Conservation (phyloP, 2,113 vertebrate species). For the Beaufortia kweichowensis region DNA sequence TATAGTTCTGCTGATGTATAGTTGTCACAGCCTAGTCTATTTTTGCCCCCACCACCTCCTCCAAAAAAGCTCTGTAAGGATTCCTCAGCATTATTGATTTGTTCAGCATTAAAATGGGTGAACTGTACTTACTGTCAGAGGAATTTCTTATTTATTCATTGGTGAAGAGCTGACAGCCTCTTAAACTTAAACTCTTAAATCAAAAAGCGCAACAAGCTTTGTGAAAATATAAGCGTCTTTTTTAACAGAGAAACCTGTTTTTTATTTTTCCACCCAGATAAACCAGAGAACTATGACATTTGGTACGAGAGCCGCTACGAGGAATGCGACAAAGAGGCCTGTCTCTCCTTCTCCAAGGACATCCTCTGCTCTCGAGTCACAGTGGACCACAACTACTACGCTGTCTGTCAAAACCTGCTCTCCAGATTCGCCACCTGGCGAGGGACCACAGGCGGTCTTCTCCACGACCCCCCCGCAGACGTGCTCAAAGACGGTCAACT, state of each 20-base stretch:
- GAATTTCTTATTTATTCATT: conserved; percentile 5
- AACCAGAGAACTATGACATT: conserved; percentile 94
- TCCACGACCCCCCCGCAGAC: conserved; percentile 90
- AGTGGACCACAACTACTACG: conserved; percentile 99
- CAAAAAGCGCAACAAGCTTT: not conserved
- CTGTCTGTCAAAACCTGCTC: conserved; percentile 95
- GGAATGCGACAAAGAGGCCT: conserved; percentile 96
- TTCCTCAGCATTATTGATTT: conserved; percentile 3
- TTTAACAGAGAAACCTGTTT: too few species aligned
- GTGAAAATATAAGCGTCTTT: not conserved
- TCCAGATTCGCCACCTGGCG: conserved; percentile 93
- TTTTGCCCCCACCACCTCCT: not conserved
- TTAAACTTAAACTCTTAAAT: not conserved
- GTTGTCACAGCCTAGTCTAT: conserved; percentile 9
- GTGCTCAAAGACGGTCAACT: conserved; percentile 91
- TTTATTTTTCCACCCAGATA: conserved; percentile 77
- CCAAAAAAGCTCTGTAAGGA: not conserved
- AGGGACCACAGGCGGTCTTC: conserved; percentile 93
- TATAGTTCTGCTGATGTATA: conserved; percentile 43
- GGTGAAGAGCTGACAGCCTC: not conserved
- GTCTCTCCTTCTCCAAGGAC: conserved; percentile 97
- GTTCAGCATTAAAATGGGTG: conserved; percentile 30
- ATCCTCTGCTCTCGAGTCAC: conserved; percentile 91
- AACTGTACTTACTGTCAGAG: not conserved
- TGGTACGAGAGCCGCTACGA: conserved; percentile 99